Evolutionary conservation across 2,888 invertebrate genomes (phyloP).

Genomic region (Drosophila rubida): DNA sequence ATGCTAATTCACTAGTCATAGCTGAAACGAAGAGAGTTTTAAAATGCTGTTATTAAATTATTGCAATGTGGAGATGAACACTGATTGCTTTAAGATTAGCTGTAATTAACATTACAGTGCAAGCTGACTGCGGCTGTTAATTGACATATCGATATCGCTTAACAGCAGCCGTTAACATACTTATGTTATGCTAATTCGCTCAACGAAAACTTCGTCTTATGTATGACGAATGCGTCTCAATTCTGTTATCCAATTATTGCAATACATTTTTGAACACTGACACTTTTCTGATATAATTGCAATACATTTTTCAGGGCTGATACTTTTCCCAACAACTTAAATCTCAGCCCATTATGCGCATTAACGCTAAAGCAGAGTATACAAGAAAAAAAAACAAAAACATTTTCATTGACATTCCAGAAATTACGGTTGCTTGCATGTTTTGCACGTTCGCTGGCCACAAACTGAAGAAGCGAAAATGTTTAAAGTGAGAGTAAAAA

Average conservation of each 20-base stretch:
- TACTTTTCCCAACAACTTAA: too few species aligned
- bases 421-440: conserved; percentile 12
- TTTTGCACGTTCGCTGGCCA: neutral
- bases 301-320: too few species aligned
- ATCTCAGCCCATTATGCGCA: neutral
- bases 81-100: neutral
- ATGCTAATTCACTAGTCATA: too few species aligned
- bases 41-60: too few species aligned
- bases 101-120: conserved; percentile 2
- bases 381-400: neutral
- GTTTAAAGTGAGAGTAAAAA: conserved; percentile 24
- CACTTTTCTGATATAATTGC: too few species aligned
- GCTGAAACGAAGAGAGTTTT: too few species aligned
- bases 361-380: neutral
- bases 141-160: neutral
- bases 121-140: neutral
- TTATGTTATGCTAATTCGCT: too few species aligned
- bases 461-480: neutral
- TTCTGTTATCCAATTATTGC: too few species aligned
- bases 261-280: neutral
- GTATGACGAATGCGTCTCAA: too few species aligned
- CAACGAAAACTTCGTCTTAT: too few species aligned
- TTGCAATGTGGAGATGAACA: too few species aligned
- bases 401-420: conserved; percentile 1
- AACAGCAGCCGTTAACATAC: neutral